Base-by-base conservation (phyloP, 1,140 invertebrate species). In the Drosophila grimshawi region DNA sequence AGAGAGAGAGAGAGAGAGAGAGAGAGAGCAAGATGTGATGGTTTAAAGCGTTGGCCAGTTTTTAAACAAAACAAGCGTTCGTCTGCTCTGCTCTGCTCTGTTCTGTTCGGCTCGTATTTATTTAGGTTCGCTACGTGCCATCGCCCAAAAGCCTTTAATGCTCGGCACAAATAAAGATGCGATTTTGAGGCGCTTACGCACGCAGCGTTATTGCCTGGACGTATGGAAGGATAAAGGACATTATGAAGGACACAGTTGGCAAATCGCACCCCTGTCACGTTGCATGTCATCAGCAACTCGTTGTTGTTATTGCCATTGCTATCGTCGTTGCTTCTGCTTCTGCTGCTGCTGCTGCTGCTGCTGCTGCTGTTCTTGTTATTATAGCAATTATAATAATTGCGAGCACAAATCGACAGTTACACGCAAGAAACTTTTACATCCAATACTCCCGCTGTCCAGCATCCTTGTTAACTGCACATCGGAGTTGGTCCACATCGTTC, bases 371-470 rank as follows among this genome's bases (percentile, higher is more conserved):
- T 86, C 61, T 80, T 89, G 60, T 69, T 86, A 88, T 88, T 88
- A 80, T 75, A 83, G 83, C 80, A 88, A 88, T 88, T 88, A 88
- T 88, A 65, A 88, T 88, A 88, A 88, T 88, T 88, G 83, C 73
- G 85, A 72, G 82, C 83, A 76, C 61, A 83, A 77, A 88, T 88
- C 85, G 85, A 83, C 85, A 88, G 83, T 83, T 83, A 73, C 62
- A 81, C 74, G 59, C 74, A 46, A 52, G 52, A 39, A 69, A 71
- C 48, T 69, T 74, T 69, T 61, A n/a, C 56, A 35, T 51, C 39
- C 57, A 68, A 37, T 55, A 43, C 48, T 61, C 46, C 65, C 55
- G 68, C 52, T 33, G 49, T 11, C 51, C 27, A 39, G 30, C 33
- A 57, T 77, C 63, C 75, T 77, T 63, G 68, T 41, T 57, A 57